These are phyloP conservation scores for Acanthosepion pharaonis DNA, from an alignment of 2,888 invertebrate species.

Conservation along the genomic window DNA sequence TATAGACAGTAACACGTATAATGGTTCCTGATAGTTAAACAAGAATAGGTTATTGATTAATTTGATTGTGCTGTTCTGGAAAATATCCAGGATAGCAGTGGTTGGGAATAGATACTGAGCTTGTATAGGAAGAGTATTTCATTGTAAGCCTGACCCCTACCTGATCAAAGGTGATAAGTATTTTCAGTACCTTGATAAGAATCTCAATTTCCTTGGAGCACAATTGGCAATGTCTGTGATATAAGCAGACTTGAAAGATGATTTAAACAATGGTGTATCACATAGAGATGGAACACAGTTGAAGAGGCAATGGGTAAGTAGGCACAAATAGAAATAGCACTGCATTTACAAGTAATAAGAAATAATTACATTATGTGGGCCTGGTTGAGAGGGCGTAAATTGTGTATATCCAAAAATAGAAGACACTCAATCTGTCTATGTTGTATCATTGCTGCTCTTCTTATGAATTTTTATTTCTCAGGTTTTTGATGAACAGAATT, in stretches of 20 bases:
- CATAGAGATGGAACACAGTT: not conserved
- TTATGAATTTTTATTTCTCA: too few species aligned
- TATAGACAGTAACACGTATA: not conserved
- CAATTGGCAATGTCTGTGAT: not conserved
- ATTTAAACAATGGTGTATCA: not conserved
- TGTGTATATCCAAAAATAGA: not conserved
- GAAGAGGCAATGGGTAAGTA: not conserved
- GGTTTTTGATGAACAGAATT: too few species aligned
- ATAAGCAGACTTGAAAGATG: not conserved
- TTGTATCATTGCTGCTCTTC: too few species aligned
- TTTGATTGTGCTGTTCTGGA: not conserved
- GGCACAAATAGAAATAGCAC: not conserved
- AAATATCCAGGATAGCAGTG: not conserved
- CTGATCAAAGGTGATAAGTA: not conserved
- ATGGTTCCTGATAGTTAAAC: not conserved
- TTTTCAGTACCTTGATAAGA: not conserved
- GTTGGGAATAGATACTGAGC: slow-evolving; percentile 4
- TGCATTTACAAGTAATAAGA: not conserved
- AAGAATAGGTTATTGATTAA: slow-evolving; percentile 21
- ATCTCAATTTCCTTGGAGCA: not conserved
- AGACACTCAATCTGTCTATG: not conserved
- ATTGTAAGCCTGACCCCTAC: not conserved
- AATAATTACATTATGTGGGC: not conserved
- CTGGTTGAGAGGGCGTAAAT: not conserved
- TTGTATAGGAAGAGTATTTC: not conserved